Conservation (phyloP, 2,797 vertebrate genomes). For the Sphenopsis melanotis region DNA sequence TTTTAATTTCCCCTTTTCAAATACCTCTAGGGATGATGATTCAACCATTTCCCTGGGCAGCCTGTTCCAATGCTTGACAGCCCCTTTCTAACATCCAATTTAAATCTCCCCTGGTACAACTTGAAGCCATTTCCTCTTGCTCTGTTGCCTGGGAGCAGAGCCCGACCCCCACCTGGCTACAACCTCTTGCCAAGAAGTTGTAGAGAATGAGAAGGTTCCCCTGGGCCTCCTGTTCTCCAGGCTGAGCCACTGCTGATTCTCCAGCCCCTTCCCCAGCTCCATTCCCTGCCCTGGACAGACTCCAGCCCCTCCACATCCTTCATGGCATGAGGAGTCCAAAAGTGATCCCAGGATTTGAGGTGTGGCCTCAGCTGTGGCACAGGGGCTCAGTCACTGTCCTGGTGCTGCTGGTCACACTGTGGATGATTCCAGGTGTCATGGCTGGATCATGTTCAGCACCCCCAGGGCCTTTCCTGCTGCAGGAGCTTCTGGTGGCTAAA, state of each 20-base stretch:
- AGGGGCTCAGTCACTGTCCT: not conserved
- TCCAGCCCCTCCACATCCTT: not conserved
- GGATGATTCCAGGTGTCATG: no score
- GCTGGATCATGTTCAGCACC: rapidly evolving
- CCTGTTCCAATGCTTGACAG: not conserved
- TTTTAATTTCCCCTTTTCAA: not conserved
- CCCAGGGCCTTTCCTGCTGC: not conserved
- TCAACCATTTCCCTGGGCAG: not conserved
- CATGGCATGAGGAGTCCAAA: not conserved
- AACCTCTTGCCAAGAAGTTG: not conserved
- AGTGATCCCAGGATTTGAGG: no score
- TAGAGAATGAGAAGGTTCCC: not conserved
- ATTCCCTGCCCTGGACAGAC: rapidly evolving
- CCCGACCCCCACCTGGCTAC: not conserved
- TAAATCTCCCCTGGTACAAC: not conserved
- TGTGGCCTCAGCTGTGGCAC: not conserved
- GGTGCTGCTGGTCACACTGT: not conserved
- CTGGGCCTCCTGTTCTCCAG: not conserved
- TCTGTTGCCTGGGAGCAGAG: not conserved
- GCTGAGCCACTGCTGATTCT: not conserved
- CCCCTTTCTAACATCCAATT: not conserved
- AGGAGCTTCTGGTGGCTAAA: not conserved
- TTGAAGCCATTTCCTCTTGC: not conserved
- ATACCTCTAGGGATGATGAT: not conserved
- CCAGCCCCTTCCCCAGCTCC: not conserved